These are phyloP conservation scores for Lochmaea crataegi DNA, from an alignment of 2,888 invertebrate genomes.

Conservation along the genomic window DNA sequence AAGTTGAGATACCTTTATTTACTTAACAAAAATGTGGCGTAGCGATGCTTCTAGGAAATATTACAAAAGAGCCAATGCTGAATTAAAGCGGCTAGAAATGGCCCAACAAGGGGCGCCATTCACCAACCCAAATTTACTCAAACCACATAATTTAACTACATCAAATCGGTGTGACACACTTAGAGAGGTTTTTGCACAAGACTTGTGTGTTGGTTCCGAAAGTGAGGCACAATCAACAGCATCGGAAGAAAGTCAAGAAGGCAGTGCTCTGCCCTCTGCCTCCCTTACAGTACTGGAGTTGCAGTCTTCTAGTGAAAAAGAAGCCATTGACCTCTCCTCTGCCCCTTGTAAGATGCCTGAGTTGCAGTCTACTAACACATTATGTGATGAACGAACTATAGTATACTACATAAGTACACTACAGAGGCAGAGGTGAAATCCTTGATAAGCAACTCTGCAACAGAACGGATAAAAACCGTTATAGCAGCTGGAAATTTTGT, in stretches of 20 bases:
- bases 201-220: not conserved
- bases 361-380: slow-evolving; percentile 11
- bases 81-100: slow-evolving; percentile 7
- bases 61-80: not conserved
- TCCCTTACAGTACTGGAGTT: slow-evolving; percentile 6
- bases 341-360: not conserved
- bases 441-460: too few relatives aligned
- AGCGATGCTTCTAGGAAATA: slow-evolving; percentile 8
- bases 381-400: slow-evolving; percentile 13
- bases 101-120: not conserved
- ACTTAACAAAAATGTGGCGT: slow-evolving; percentile 11
- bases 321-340: not conserved
- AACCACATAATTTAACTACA: slow-evolving; percentile 10
- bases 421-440: too few relatives aligned
- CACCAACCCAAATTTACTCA: slow-evolving; percentile 16
- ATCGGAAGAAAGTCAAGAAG: slow-evolving; percentile 15
- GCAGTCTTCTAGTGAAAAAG: slow-evolving; percentile 12
- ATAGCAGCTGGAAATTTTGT: too few relatives aligned
- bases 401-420: too few relatives aligned
- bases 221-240: not conserved
- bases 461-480: too few relatives aligned
- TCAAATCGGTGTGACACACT: slow-evolving; percentile 8
- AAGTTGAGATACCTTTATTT: slow-evolving; percentile 7
- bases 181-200: not conserved
- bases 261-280: slow-evolving; percentile 4